Evolutionary conservation across 2,113 vertebrate species (phyloP).

Genomic region (Scomber scombrus): DNA sequence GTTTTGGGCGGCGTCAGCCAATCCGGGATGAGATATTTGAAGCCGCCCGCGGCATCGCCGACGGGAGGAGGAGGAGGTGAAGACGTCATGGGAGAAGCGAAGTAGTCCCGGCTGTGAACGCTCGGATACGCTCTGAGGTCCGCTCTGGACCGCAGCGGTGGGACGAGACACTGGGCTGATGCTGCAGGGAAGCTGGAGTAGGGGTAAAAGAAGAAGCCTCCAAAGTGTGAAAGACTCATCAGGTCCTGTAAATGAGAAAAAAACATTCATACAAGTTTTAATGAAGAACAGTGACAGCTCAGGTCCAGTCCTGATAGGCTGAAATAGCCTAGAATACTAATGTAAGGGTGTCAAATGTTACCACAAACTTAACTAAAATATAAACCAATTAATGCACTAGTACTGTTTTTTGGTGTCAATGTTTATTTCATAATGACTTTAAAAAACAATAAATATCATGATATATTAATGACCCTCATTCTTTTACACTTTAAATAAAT

Average conservation of each 20-base stretch:
- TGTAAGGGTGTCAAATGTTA: no score
- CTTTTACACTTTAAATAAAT: no score
- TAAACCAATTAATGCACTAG: no score
- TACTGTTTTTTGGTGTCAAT: no score
- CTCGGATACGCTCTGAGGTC: constrained; percentile 87
- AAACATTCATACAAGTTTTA: not conserved
- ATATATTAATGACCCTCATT: no score
- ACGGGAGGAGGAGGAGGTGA: constrained; percentile 62
- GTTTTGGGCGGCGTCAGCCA: not conserved
- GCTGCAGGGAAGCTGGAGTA: constrained; percentile 70
- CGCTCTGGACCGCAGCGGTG: constrained; percentile 73
- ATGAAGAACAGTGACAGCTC: not conserved
- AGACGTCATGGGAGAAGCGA: constrained; percentile 74
- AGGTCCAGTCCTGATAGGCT: not conserved
- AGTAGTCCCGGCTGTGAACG: constrained; percentile 78
- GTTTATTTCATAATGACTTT: no score
- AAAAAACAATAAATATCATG: no score
- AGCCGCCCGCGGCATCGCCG: not conserved
- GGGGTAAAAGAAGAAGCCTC: constrained; percentile 71
- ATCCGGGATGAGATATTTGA: constrained; percentile 42
- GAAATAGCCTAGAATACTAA: not conserved
- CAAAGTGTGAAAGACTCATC: constrained; percentile 86
- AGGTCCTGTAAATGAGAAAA: constrained; percentile 83
- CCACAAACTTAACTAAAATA: no score
- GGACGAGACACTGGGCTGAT: constrained; percentile 77